These are phyloP conservation scores for Sesamia inferens DNA, from an alignment of 2,888 invertebrate genomes.

Conservation along the genomic window DNA sequence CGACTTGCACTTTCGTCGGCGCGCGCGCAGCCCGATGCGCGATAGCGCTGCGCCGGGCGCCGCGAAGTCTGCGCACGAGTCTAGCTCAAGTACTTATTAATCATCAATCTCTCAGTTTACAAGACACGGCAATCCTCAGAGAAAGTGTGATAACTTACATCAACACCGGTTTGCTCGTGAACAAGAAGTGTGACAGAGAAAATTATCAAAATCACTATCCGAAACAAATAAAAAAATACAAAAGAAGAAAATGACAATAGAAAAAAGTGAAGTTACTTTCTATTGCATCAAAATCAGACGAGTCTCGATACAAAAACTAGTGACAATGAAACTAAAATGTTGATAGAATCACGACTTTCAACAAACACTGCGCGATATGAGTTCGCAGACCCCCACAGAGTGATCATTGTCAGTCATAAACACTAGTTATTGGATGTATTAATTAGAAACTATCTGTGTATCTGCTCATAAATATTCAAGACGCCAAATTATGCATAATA, in stretches of 20 bases:
- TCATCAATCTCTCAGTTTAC: slow-evolving; percentile 71
- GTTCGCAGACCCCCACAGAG: slow-evolving; percentile 43
- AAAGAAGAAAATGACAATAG: slow-evolving; percentile 75
- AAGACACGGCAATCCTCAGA: slow-evolving; percentile 63
- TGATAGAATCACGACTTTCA: slow-evolving; percentile 80
- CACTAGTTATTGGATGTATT: slow-evolving; percentile 32
- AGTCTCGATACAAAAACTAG: slow-evolving; percentile 73
- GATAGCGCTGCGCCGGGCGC: slow-evolving; percentile 75
- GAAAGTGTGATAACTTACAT: slow-evolving; percentile 66
- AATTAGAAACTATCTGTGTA: slow-evolving; percentile 49
- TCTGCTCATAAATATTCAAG: slow-evolving; percentile 28
- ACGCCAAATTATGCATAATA: slow-evolving; percentile 45
- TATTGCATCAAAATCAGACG: slow-evolving; percentile 73
- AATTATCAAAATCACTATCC: slow-evolving; percentile 58
- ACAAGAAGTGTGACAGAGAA: slow-evolving; percentile 43
- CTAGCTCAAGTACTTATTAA: slow-evolving; percentile 76
- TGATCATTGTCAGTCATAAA: slow-evolving; percentile 46
- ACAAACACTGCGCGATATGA: slow-evolving; percentile 69
- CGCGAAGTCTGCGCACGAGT: slow-evolving; percentile 83
- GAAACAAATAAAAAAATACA: slow-evolving; percentile 63
- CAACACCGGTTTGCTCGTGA: slow-evolving; percentile 47
- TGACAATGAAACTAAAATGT: slow-evolving; percentile 76
- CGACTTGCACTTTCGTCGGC: slow-evolving; percentile 88
- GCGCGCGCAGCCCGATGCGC: slow-evolving; percentile 78
- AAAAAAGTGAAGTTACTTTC: slow-evolving; percentile 80